Conservation (phyloP, 2,113 vertebrate species). For the Copsychus sechellarum region DNA sequence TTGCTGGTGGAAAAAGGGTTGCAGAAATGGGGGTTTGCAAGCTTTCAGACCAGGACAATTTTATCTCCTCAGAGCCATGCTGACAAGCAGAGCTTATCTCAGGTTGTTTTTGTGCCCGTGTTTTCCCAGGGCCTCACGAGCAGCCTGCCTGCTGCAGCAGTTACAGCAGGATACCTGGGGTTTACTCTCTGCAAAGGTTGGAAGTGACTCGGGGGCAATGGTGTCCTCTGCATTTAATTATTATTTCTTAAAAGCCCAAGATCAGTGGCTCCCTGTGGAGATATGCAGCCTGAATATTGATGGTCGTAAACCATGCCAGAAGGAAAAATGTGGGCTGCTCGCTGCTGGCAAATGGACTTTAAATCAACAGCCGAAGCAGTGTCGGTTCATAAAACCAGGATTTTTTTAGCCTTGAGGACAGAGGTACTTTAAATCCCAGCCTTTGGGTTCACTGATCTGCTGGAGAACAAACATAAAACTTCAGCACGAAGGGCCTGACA, state of each 20-base stretch:
- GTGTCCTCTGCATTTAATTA: conserved; percentile 51
- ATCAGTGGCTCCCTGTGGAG: conserved; percentile 39
- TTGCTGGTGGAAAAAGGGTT: neutral
- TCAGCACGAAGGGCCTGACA: conserved; percentile 13
- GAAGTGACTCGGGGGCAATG: conserved; percentile 16
- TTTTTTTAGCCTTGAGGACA: conserved; percentile 65
- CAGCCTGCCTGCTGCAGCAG: neutral
- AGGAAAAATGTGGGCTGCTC: conserved; percentile 34
- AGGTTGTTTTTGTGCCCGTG: neutral
- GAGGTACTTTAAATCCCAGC: conserved; percentile 62
- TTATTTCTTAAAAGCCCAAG: conserved; percentile 42
- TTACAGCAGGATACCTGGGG: neutral
- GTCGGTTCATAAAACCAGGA: conserved; percentile 58
- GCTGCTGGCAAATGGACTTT: conserved; percentile 49
- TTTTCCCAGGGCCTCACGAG: neutral
- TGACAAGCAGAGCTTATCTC: neutral
- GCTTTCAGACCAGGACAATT: neutral
- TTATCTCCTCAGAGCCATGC: accelerated
- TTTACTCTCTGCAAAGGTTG: conserved; percentile 26
- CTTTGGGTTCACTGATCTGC: conserved; percentile 40
- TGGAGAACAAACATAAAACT: conserved; percentile 55
- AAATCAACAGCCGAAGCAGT: conserved; percentile 61
- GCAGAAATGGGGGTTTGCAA: accelerated
- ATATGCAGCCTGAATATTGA: conserved; percentile 22
- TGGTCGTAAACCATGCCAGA: conserved; percentile 48